Evolutionary conservation across 1,140 invertebrate genomes (phyloP), one percentile per base, ranked within the genome.

Genomic region (Choristoneura fumiferana): DNA sequence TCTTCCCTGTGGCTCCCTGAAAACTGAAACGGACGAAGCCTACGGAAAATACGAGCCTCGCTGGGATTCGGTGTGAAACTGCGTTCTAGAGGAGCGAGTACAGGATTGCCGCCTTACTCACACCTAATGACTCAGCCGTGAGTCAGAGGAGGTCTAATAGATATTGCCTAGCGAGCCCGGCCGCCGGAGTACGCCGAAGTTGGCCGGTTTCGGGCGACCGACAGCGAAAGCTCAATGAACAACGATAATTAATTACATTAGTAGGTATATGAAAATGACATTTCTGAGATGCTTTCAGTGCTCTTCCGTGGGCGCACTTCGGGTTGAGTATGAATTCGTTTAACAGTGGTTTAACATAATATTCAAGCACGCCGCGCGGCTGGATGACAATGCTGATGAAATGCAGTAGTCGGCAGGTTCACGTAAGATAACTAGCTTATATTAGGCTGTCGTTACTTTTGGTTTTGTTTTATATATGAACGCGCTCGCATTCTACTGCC

Each of bases 31-130:
- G 71, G 63, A 69, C 82, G 72, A 78, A 81, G 71, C 73, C 76
- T 83, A 83, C 81, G n/a, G n/a, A n/a, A 85, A 83, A 85, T 79
- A 77, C 73, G 81, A 80, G 78, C 84, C 79, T 78, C 74, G 71
- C 80, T 73, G 81, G 80, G 80, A 81, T 69, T 72, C 62, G 57
- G 70, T 67, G 13, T 71, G 75, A 69, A 84, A 71, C 73, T 10
- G 49, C 29, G 49, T 13, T 9, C 35, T 18, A 60, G 40, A 58
- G 34, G 52, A 65, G 67, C 63, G 61, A 63, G 63, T 56, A 57
- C 49, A n/a, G n/a, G 14, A 57, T 53, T 54, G 39, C 57, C 59
- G 58, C 58, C 71, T 68, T 40, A 58, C 78, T 80, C 80, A 54
- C 62, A 78, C 73, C 4, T 17, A 43, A 60, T 74, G 69, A 67